A percentile compares a stretch with the other conserved stretches of the same genome.
Evolutionary conservation across 2,113 vertebrate species (phyloP).

Genomic region (Prionailurus viverrinus): DNA sequence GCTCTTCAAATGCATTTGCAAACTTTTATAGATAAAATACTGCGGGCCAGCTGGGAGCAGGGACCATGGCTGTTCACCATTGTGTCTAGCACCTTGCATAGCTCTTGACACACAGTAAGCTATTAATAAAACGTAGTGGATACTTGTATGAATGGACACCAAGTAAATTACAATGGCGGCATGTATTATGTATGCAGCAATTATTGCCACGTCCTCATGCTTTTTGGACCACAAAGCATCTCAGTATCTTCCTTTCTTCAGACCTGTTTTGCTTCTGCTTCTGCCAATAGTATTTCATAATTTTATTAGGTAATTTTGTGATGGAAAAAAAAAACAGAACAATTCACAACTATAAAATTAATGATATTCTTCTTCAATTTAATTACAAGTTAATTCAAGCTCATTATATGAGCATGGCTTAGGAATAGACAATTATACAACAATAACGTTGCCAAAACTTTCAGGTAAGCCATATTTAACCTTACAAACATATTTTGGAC

Average conservation of each 20-base stretch:
- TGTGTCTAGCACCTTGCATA: background rate
- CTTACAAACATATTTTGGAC: background rate
- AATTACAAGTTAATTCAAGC: background rate
- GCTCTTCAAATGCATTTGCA: background rate
- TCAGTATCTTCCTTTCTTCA: background rate
- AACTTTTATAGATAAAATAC: background rate
- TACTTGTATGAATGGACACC: accelerated
- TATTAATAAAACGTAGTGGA: background rate
- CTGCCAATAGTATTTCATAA: constrained; percentile 29
- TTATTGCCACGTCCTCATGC: too few relatives aligned
- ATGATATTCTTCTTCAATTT: background rate
- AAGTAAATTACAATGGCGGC: accelerated
- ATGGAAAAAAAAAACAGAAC: background rate
- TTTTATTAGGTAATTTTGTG: background rate
- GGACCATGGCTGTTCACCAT: background rate
- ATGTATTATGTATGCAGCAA: accelerated
- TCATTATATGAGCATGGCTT: background rate
- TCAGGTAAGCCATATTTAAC: background rate
- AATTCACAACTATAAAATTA: constrained; percentile 6
- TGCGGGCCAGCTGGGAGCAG: background rate
- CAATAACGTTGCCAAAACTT: background rate
- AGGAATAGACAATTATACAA: background rate
- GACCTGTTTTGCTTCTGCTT: constrained; percentile 42
- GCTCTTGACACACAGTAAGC: background rate
- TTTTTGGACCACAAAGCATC: accelerated